Percentiles rank a stretch among this genome's conserved stretches.
Conservation (phyloP, 2,888 invertebrate genomes). For the Hanleya hanleyi region DNA sequence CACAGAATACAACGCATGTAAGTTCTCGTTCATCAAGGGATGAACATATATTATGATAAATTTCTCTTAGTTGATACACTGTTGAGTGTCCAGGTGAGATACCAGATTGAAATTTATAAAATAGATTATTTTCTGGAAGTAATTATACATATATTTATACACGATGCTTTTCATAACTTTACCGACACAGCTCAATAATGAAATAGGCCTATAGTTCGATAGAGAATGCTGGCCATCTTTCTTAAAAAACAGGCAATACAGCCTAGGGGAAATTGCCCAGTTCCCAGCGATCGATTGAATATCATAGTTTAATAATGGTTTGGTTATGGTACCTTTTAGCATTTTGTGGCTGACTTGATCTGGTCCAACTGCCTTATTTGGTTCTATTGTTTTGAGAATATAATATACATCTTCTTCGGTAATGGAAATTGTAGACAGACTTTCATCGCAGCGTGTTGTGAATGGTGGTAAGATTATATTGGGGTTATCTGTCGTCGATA, state of each 20-base stretch:
- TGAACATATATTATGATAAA: constrained; percentile 26
- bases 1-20: constrained; percentile 32
- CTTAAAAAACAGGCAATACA: no score
- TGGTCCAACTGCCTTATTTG: no score
- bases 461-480: no score
- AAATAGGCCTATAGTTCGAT: constrained; percentile 11
- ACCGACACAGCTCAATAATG: constrained; percentile 8
- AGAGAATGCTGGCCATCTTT: not conserved
- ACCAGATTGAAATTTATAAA: constrained; percentile 28
- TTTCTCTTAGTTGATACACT: constrained; percentile 27
- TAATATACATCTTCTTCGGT: no score
- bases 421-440: no score
- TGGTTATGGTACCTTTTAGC: not conserved
- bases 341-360: not conserved
- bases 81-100: constrained; percentile 30
- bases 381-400: no score
- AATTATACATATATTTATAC: constrained; percentile 28
- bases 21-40: constrained; percentile 17
- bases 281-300: not conserved
- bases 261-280: not conserved
- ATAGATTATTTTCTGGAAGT: constrained; percentile 19
- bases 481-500: no score
- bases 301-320: not conserved
- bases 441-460: no score
- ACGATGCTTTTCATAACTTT: constrained; percentile 22